Evolutionary conservation across 2,888 invertebrate genomes (phyloP), one percentile per base, ranked within the genome.

Genomic region (Suillia variegata): DNA sequence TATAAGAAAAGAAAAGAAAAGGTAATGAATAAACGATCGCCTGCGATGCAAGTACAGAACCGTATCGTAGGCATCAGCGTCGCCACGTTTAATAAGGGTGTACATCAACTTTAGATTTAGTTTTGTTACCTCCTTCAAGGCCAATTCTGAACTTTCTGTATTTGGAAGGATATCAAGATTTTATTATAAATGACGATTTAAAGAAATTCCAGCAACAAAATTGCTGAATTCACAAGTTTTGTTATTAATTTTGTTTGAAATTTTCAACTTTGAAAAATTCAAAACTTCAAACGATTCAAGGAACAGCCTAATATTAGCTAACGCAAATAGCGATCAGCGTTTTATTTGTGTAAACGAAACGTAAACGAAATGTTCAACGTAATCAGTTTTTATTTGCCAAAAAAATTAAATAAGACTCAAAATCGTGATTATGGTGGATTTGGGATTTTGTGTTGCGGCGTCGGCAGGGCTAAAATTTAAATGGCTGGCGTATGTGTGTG

Each of bases 371-470:
- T 62, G 63, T 64, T 59, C 57, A 63, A 48, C 62, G 60, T 54
- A 59, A 54, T 63, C 67, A 54, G 52, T 59, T 67, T 57, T 62
- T 78, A 69, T 78, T 79, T 78, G 77, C 75, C 68, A 69, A 75
- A 77, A 71, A 75, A 77, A 79, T 78, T 78, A 77, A 76, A 74
- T 68, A 70, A 70, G 68, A 67, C 68, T 71, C 73, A 75, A 73
- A 73, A 70, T 75, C 74, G 75, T 74, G 74, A 72, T 75, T 74
- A 73, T 69, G 71, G 70, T 66, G 69, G 72, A 3, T 24, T n/a
- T n/a, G n/a, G n/a, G 65, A 74, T 72, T 38, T 72, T 70, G 45
- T 45, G 45, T 17, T 3, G 45, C 45, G 4, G 18, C 18, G n/a
- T 13, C 72, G 72, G 67, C n/a, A 73, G 69, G 67, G 74, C 68